Base-by-base conservation (phyloP, 2,113 vertebrate species). In the Lepidothrix coronata region DNA sequence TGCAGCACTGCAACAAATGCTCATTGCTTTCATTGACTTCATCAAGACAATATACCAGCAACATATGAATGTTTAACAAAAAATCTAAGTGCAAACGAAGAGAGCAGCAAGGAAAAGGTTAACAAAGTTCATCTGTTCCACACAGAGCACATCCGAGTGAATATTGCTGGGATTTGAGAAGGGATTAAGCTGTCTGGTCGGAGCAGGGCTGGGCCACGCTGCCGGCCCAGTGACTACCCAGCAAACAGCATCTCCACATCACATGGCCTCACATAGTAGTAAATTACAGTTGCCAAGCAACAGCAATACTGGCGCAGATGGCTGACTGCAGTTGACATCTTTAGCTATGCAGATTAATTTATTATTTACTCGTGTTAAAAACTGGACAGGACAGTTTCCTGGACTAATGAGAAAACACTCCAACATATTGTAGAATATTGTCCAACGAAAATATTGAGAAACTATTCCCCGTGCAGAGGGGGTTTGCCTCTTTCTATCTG, bases 261-360 rank as follows among this genome's bases (percentile, higher is more conserved):
- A 95, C 91, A 55, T 96, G 97, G 93, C 66, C 93, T 48, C 66
- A 68, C 91, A 5, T 57, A 96, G 95, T 96, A 97, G 97, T 97
- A 96, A 98, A 95, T 96, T 96, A 96, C 94, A 95, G 97, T 97
- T 97, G 96, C 97, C 93, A 92, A 93, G 97, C 97, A 97, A 98
- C 96, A 95, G 93, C 84, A 91, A 94, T 88, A 74, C 87, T 58
- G 92, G 96, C 12, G 0, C 96, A 95, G 95, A 97, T 97, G 97
- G 95, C 85, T 95, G 87, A 28, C 93, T 96, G 96, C 90, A 89
- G 91, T 88, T 97, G 95, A 96, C 95, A 97, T 97, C 96, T 96
- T 97, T 97, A 97, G 95, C 93, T 93, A 97, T 97, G 96, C 97
- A 97, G 96, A 96, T 97, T 96, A 97, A 98, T 96, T 95, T 97